Conservation (phyloP, 2,797 vertebrate species). For the Premnoplex brunnescens region DNA sequence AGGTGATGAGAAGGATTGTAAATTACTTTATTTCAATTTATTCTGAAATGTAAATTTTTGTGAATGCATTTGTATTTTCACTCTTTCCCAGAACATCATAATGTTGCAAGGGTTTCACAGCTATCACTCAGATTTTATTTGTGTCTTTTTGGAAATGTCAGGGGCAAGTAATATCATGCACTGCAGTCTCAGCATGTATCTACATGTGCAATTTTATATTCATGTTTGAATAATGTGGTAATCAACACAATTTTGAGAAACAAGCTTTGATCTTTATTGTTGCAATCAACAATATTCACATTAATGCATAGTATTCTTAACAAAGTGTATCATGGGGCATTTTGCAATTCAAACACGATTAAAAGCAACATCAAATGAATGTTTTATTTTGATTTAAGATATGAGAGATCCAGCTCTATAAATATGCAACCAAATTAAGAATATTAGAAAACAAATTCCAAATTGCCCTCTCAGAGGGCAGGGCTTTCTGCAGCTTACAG, state of each 20-base stretch:
- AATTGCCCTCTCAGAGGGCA: background rate
- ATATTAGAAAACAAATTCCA: background rate
- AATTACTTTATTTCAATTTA: background rate
- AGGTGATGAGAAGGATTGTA: background rate
- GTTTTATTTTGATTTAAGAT: constrained; percentile 17
- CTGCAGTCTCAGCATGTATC: background rate
- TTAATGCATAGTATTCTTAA: background rate
- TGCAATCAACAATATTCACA: background rate
- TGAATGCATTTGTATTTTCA: background rate
- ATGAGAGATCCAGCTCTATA: background rate
- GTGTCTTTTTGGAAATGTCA: background rate
- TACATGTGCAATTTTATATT: background rate
- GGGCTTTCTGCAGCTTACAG: background rate
- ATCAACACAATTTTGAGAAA: background rate
- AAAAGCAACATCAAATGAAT: background rate
- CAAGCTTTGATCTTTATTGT: constrained; percentile 6
- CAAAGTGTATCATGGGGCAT: background rate
- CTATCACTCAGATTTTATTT: background rate
- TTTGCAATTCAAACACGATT: constrained; percentile 54
- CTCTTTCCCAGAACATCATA: background rate
- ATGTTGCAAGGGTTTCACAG: background rate
- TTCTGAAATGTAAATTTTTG: background rate
- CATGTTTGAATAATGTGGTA: background rate
- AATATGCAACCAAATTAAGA: background rate
- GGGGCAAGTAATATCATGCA: background rate